Conservation (phyloP, 2,113 vertebrate genomes). For the Gasterosteus nipponicus region DNA sequence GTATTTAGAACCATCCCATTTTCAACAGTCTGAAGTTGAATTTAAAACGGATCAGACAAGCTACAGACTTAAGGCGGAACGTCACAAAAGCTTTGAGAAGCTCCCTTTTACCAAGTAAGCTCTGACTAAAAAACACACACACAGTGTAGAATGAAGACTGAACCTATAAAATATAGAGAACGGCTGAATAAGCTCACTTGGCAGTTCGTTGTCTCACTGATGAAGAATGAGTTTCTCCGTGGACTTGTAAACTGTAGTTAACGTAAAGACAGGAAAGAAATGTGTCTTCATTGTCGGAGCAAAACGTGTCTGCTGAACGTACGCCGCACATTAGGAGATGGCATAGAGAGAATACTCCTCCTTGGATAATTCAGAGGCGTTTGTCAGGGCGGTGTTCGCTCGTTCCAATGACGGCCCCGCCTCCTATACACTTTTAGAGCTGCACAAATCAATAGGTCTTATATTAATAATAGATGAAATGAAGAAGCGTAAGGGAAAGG, state of each 20-base stretch:
- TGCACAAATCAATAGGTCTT: slow-evolving; percentile 15
- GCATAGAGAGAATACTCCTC: no score
- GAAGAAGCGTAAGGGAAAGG: background rate
- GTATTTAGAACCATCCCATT: background rate
- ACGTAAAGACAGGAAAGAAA: background rate
- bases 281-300: background rate
- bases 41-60: background rate
- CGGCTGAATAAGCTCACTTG: background rate
- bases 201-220: slow-evolving; percentile 6
- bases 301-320: background rate
- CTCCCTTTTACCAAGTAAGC: slow-evolving; percentile 24
- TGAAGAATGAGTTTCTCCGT: background rate
- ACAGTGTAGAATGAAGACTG: background rate
- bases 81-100: slow-evolving; percentile 21
- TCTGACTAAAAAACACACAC: slow-evolving; percentile 21
- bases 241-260: background rate
- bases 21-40: background rate
- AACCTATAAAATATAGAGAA: slow-evolving; percentile 9
- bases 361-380: background rate
- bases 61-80: slow-evolving; percentile 2
- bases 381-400: background rate
- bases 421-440: background rate
- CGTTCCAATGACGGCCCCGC: background rate
- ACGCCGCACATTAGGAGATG: background rate
- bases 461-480: slow-evolving; percentile 23